Evolutionary conservation across 2,888 invertebrate species (phyloP).

Genomic region (Pristionchus mayeri): DNA sequence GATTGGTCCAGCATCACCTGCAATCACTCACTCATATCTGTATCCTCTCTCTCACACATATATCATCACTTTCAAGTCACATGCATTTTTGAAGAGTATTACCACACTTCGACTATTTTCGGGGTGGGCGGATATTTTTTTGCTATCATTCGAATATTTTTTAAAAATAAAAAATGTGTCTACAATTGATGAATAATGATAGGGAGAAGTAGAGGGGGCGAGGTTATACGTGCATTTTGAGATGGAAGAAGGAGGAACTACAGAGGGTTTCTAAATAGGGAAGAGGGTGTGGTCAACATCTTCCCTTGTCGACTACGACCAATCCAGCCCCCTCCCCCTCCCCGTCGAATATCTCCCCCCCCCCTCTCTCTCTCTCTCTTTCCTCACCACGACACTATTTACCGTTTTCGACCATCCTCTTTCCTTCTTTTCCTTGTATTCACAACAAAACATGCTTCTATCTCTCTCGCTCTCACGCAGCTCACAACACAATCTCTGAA

Average conservation of each 20-base stretch:
- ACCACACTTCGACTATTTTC: no score
- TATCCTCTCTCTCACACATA: no score
- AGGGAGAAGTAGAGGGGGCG: no score
- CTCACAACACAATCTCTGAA: constrained; percentile 12
- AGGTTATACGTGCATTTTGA: not conserved
- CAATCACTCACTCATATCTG: no score
- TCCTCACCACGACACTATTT: constrained; percentile 15
- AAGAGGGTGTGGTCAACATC: not conserved
- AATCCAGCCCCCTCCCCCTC: not conserved
- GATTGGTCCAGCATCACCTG: constrained; percentile 12
- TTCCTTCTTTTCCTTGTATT: not conserved
- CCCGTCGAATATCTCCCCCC: not conserved
- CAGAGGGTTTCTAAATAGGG: no score
- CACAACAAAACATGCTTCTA: constrained; percentile 1
- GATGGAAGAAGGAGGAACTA: not conserved
- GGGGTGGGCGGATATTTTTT: no score
- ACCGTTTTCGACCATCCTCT: constrained; percentile 6
- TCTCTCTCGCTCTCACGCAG: not conserved
- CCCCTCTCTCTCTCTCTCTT: not conserved
- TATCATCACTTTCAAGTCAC: no score
- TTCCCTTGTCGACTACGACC: no score
- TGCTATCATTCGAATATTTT: no score
- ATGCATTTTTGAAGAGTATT: no score
- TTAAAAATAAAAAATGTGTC: no score
- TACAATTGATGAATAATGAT: not conserved